These are phyloP conservation scores for Aphrophora alni DNA, from an alignment of 2,888 invertebrate genomes.

Conservation along the genomic window DNA sequence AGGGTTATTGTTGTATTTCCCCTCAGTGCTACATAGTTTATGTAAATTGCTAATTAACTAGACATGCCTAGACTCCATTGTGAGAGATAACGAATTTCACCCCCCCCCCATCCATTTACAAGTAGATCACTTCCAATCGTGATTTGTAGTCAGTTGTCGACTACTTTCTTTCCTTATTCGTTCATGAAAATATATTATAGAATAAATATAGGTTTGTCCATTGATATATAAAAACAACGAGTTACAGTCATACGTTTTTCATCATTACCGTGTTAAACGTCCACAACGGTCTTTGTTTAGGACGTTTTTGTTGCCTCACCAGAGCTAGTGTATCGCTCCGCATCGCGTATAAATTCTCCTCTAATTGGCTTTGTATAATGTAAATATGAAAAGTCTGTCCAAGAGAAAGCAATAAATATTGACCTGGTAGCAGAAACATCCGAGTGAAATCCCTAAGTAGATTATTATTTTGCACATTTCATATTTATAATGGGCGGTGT, in stretches of 20 bases:
- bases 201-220: no score
- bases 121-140: not conserved
- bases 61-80: no score
- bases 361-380: not conserved
- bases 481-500: not conserved
- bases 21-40: no score
- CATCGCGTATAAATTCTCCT: not conserved
- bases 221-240: not conserved
- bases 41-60: no score
- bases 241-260: not conserved
- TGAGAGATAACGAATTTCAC: no score
- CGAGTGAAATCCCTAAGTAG: no score
- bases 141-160: not conserved
- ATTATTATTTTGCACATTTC: constrained; percentile 3
- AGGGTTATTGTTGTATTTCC: no score
- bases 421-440: not conserved
- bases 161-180: not conserved
- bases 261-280: not conserved
- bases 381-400: not conserved
- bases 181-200: not conserved
- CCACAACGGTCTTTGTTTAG: not conserved
- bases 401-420: not conserved
- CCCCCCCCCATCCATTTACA: not conserved
- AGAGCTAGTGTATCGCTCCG: not conserved
- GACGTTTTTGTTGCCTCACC: no score